Percentiles rank a stretch among this genome's conserved stretches.
Conservation (phyloP, 2,797 vertebrate species). For the Melanitta fusca region DNA sequence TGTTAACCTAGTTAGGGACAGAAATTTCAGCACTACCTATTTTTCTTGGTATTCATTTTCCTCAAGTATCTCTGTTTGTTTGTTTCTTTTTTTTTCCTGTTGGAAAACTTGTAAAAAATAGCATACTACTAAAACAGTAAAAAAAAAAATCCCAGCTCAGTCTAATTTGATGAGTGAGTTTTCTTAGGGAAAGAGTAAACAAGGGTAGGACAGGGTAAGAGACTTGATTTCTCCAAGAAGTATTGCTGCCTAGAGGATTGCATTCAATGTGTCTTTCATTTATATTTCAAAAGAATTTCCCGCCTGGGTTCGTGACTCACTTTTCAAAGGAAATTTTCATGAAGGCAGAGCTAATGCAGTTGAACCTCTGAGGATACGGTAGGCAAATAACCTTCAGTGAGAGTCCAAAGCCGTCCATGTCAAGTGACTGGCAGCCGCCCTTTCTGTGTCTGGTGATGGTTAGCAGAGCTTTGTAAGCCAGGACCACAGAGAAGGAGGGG, state of each 20-base stretch:
- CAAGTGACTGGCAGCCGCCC: background rate
- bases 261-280: constrained; percentile 38
- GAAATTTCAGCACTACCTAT: constrained; percentile 52
- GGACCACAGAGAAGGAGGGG: background rate
- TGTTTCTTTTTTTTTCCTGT: background rate
- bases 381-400: constrained; percentile 1
- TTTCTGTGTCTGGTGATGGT: background rate
- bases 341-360: constrained; percentile 11
- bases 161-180: constrained; percentile 16
- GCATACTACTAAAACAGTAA: background rate
- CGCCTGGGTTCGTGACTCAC: background rate
- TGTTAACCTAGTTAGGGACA: constrained; percentile 67
- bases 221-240: constrained; percentile 40
- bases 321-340: constrained; percentile 48
- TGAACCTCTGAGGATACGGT: background rate
- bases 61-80: background rate
- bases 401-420: background rate
- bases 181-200: constrained; percentile 46
- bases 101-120: constrained; percentile 31
- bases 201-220: constrained; percentile 35
- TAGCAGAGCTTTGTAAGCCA: background rate
- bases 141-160: constrained; percentile 12
- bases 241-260: constrained; percentile 24
- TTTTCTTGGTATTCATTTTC: constrained; percentile 43
- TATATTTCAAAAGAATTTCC: constrained; percentile 52